These are phyloP conservation scores for Amphipyra berbera DNA, from an alignment of 2,888 invertebrate species.

Conservation along the genomic window DNA sequence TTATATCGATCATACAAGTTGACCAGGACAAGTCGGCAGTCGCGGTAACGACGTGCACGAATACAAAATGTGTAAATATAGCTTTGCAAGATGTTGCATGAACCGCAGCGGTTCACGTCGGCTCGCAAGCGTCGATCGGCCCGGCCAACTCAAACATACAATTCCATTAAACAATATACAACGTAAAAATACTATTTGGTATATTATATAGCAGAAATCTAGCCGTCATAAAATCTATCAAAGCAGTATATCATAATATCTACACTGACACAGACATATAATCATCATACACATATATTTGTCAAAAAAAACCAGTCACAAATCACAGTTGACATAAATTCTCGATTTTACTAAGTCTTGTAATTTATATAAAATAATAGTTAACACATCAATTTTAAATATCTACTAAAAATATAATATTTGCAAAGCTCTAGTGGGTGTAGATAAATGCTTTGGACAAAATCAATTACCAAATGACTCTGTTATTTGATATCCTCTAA, in stretches of 20 bases:
- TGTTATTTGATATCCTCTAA: conserved; percentile 52
- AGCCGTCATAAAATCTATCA: conserved; percentile 87
- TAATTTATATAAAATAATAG: conserved; percentile 83
- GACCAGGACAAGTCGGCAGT: conserved; percentile 58
- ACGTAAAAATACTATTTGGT: conserved; percentile 90
- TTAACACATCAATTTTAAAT: conserved; percentile 80
- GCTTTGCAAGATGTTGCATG: conserved; percentile 29
- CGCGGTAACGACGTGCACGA: conserved; percentile 49
- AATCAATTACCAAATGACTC: conserved; percentile 51
- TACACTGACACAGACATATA: conserved; percentile 83
- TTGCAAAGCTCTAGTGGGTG: conserved; percentile 73
- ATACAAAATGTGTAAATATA: conserved; percentile 37
- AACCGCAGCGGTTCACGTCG: conserved; percentile 32
- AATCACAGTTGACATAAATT: conserved; percentile 90
- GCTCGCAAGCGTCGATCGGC: conserved; percentile 49
- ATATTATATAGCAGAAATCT: conserved; percentile 88
- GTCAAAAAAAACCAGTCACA: conserved; percentile 88
- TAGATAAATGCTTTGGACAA: conserved; percentile 82
- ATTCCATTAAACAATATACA: conserved; percentile 86
- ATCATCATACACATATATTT: conserved; percentile 84
- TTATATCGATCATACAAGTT: conserved; percentile 80
- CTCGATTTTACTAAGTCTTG: conserved; percentile 89
- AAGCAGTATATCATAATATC: conserved; percentile 82
- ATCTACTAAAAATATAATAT: conserved; percentile 72
- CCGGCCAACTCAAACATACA: conserved; percentile 75